These are phyloP conservation scores for Synanthedon tipuliformis DNA, from an alignment of 2,888 invertebrate genomes.

Conservation along the genomic window DNA sequence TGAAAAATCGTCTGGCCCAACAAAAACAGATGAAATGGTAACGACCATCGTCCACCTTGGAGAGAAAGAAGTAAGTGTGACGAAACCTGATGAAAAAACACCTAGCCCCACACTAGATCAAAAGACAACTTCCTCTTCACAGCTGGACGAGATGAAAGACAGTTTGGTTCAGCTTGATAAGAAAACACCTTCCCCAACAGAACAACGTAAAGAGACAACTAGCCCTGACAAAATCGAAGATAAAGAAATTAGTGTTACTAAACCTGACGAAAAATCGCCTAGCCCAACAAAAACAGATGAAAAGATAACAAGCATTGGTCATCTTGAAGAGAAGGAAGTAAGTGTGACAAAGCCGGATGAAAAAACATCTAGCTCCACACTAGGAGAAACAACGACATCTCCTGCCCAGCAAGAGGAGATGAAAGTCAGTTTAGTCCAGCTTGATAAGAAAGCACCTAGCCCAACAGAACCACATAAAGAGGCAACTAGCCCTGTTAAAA, in stretches of 20 bases:
- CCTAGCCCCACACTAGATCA: neutral
- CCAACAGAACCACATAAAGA: constrained; percentile 6
- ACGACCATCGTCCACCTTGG: neutral
- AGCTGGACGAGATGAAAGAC: neutral
- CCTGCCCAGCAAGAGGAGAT: constrained; percentile 1
- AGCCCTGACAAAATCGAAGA: neutral
- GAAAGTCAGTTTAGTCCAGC: neutral
- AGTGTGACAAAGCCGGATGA: neutral
- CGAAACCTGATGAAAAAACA: neutral
- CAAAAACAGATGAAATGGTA: neutral
- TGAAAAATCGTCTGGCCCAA: neutral
- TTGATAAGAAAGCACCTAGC: neutral
- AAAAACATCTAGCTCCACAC: neutral
- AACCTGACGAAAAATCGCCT: too few species aligned
- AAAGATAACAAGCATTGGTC: too few species aligned
- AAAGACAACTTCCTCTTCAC: neutral
- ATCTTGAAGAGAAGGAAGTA: too few species aligned
- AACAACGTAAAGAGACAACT: neutral
- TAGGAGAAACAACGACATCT: constrained; percentile 1
- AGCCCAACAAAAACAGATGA: too few species aligned
- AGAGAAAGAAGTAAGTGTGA: neutral
- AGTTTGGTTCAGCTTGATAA: neutral
- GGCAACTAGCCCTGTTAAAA: constrained; percentile 1
- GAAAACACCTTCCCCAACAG: neutral
- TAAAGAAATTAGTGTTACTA: too few species aligned